Percentiles rank a stretch among this genome's conserved stretches.
Evolutionary conservation across 2,888 invertebrate species (phyloP).

Genomic region (Trisateles emortualis): DNA sequence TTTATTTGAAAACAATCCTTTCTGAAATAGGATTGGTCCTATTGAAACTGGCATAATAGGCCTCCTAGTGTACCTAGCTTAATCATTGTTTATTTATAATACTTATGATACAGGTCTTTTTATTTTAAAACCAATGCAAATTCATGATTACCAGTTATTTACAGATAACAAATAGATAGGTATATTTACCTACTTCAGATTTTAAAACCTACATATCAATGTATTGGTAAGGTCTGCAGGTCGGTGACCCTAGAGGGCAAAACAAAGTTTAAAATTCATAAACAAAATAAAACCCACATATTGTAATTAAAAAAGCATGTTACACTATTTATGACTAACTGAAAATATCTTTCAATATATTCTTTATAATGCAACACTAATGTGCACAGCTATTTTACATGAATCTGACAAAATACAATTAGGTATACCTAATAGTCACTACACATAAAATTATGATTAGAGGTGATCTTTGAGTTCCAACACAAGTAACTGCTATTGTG

Average conservation of each 20-base stretch:
- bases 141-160: too few species aligned
- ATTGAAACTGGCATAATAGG: too few species aligned
- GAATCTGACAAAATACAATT: conserved; percentile 57
- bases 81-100: too few species aligned
- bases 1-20: too few species aligned
- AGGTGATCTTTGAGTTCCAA: conserved; percentile 12
- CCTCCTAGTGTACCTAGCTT: neutral
- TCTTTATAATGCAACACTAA: conserved; percentile 65
- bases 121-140: neutral
- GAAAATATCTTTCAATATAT: conserved; percentile 74
- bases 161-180: too few species aligned
- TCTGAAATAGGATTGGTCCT: too few species aligned
- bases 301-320: conserved; percentile 80
- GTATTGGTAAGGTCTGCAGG: neutral
- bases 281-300: conserved; percentile 65
- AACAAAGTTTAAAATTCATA: conserved; percentile 17
- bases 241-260: neutral
- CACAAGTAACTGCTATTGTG: conserved; percentile 3
- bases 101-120: too few species aligned
- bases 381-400: conserved; percentile 78
- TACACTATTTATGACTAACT: conserved; percentile 79
- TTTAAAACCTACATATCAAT: neutral
- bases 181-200: too few species aligned
- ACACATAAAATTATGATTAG: conserved; percentile 21
- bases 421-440: conserved; percentile 16